phyloP scores from a whole-genome alignment of 2,888 invertebrate species.

The Arctia plantaginis region DNA sequence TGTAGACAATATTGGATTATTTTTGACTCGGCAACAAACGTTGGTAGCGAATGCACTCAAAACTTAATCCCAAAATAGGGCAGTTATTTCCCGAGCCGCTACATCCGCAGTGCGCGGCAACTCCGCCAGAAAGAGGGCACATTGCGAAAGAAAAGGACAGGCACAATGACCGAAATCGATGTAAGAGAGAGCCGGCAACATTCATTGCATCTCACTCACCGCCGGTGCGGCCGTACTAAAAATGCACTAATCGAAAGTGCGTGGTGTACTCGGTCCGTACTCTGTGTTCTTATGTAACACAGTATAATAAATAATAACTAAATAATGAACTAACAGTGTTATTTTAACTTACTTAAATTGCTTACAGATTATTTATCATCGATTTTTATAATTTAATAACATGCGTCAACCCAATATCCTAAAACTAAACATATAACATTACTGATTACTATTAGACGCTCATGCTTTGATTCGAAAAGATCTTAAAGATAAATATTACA shows the following conservation, averaged over 20 bases:
- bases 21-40: conserved; percentile 46
- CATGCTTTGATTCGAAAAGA: too few species aligned
- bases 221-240: conserved; percentile 72
- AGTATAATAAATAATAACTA: conserved; percentile 24
- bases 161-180: conserved; percentile 78
- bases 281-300: conserved; percentile 53
- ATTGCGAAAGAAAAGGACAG: conserved; percentile 67
- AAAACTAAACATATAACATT: not conserved
- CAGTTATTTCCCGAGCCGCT: conserved; percentile 61
- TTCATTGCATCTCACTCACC: conserved; percentile 60
- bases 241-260: conserved; percentile 69
- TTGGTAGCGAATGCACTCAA: conserved; percentile 54
- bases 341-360: conserved; percentile 16
- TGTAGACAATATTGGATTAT: conserved; percentile 30
- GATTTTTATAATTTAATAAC: too few species aligned
- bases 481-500: not conserved
- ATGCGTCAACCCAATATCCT: not conserved
- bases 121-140: conserved; percentile 62
- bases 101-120: conserved; percentile 74
- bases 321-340: conserved; percentile 31
- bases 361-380: not conserved
- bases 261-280: conserved; percentile 62
- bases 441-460: not conserved
- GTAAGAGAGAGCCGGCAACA: conserved; percentile 56
- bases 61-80: conserved; percentile 69